Conservation (phyloP, 2,113 vertebrate species). For the Oryctolagus cuniculus region DNA sequence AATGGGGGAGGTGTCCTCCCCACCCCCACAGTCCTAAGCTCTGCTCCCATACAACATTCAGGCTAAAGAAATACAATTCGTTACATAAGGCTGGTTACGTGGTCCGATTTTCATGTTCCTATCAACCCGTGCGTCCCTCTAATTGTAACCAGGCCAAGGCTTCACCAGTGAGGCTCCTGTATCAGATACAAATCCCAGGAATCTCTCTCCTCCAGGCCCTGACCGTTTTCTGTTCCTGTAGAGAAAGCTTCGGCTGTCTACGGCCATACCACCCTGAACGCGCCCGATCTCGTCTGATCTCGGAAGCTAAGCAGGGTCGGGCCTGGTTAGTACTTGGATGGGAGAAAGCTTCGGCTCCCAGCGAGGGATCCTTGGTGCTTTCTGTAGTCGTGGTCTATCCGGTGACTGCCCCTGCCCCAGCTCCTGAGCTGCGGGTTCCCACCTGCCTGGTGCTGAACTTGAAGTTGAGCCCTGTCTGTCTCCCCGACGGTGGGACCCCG, state of each 20-base stretch:
- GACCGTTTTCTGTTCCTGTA: background rate
- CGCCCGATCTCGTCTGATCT: no score
- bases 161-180: background rate
- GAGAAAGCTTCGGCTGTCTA: background rate
- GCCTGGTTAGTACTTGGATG: no score
- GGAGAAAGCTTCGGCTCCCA: background rate
- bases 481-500: background rate
- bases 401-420: background rate
- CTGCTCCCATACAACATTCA: background rate
- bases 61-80: background rate
- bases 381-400: background rate
- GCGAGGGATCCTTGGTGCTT: background rate
- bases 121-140: background rate
- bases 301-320: no score
- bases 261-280: no score
- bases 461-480: background rate
- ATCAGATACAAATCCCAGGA: no score
- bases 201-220: background rate
- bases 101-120: no score
- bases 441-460: background rate
- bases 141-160: background rate
- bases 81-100: background rate
- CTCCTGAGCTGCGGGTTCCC: background rate
- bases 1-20: background rate
- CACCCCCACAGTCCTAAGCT: background rate